Conservation (phyloP, 2,888 invertebrate genomes). For the Ophioninae sp. region DNA sequence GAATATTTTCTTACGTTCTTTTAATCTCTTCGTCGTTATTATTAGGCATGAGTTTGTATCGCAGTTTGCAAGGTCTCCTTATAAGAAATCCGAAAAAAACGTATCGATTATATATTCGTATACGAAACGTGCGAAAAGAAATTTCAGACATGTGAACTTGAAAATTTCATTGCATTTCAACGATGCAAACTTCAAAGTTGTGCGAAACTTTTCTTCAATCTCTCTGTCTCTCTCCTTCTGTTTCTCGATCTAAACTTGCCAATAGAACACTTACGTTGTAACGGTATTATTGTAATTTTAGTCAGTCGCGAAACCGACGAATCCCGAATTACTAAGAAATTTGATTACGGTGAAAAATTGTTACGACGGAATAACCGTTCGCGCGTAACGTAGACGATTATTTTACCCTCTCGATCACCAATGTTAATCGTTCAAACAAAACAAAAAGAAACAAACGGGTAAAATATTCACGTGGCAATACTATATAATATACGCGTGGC, state of each 20-base stretch:
- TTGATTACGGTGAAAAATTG: constrained; percentile 25
- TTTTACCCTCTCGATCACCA: constrained; percentile 34
- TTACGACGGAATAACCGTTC: constrained; percentile 40
- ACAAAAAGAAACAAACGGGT: constrained; percentile 31
- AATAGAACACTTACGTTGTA: constrained; percentile 66
- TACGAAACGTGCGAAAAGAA: not conserved
- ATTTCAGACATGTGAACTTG: not conserved
- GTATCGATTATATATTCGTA: not conserved
- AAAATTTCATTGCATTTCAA: not conserved
- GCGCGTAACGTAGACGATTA: constrained; percentile 36
- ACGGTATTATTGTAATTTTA: constrained; percentile 51
- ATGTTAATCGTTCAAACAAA: constrained; percentile 26
- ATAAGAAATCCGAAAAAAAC: not conserved
- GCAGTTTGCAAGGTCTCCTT: not conserved
- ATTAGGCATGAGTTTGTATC: not conserved
- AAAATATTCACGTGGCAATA: constrained; percentile 50
- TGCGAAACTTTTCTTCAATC: constrained; percentile 60
- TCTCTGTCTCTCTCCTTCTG: constrained; percentile 56
- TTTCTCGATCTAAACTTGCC: constrained; percentile 71
- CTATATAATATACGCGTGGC: constrained; percentile 27
- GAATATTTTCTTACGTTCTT: not conserved
- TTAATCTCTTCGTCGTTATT: not conserved
- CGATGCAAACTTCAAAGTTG: constrained; percentile 15
- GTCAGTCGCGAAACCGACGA: constrained; percentile 54
- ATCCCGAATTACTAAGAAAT: constrained; percentile 49